A percentile compares a stretch with the other conserved stretches of the same genome.
Conservation (phyloP, 2,888 invertebrate genomes). For the Autographa gamma region DNA sequence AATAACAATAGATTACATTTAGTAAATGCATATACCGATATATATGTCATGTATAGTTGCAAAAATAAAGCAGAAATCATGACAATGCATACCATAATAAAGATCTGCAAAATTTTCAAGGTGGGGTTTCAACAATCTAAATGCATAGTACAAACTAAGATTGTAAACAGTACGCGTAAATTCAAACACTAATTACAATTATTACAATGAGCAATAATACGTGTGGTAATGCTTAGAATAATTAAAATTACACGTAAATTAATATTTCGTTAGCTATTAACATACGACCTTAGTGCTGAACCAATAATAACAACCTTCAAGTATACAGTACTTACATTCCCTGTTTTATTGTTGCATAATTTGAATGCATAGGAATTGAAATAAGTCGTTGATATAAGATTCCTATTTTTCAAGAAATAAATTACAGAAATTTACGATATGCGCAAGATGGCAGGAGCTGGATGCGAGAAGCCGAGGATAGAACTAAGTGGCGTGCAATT, state of each 20-base stretch:
- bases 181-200: background rate
- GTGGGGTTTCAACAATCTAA: background rate
- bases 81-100: too few relatives aligned
- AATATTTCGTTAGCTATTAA: conserved; percentile 48
- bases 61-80: too few relatives aligned
- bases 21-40: too few relatives aligned
- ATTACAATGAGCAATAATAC: conserved; percentile 19
- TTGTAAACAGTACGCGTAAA: background rate
- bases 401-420: background rate
- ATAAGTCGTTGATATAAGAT: background rate
- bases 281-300: conserved; percentile 44
- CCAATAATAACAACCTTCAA: conserved; percentile 46
- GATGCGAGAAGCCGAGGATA: too few relatives aligned
- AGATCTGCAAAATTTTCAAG: too few relatives aligned
- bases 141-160: background rate
- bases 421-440: too few relatives aligned
- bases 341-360: conserved; percentile 28
- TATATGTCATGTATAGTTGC: too few relatives aligned
- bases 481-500: too few relatives aligned
- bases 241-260: conserved; percentile 42
- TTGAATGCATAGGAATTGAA: conserved; percentile 12
- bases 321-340: conserved; percentile 23
- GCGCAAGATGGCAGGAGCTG: too few relatives aligned
- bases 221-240: conserved; percentile 24
- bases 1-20: too few relatives aligned